Evolutionary conservation across 2,888 invertebrate species (phyloP), one percentile per base, ranked within the genome.

Genomic region (Rotaria magnacalcarata): DNA sequence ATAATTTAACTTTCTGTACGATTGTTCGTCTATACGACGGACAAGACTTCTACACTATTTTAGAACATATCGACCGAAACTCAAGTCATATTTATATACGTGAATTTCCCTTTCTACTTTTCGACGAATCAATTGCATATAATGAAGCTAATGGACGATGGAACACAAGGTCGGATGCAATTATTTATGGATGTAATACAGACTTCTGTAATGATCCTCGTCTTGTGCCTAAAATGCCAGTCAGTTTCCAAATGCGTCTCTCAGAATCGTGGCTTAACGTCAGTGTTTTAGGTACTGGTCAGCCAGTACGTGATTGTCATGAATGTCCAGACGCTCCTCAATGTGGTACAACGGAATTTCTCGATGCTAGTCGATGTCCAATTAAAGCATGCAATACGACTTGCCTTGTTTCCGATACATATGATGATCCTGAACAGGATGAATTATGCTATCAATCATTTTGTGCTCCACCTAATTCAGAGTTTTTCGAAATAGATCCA

Each of bases 191-290:
- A 21, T 80, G 80, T 47, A 80, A 80, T 47, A n/a, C 24, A n/a
- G 47, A 80, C 47, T 80, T 47, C 24, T 80, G 80, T 14, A 80
- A 80, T 80, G n/a, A 80, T n/a, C 80, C 80, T n/a, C 24, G n/a
- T 5, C 43, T 80, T 47, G 8, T 80, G 14, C 47, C 80, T 14
- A 0, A 0, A 5, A n/a, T 80, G 11, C 80, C 80, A n/a, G n/a
- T 11, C 21, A 47, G 34, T 47, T 80, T 80, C 47, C 24, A 34
- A 24, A n/a, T 80, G 47, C 43, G 80, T 43, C 43, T 80, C 5
- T 11, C 47, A 24, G n/a, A 80, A 43, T 2, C 21, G 4, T 80
- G 80, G 80, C 41, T 80, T 1, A n/a, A 80, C n/a, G 5, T 10
- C 24, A 80, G 19, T 80, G 4, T 80, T 47, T 14, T 24, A 24